These are phyloP conservation scores for Trypoxylus dichotomus DNA, from an alignment of 1,140 invertebrate genomes.

Conservation along the genomic window DNA sequence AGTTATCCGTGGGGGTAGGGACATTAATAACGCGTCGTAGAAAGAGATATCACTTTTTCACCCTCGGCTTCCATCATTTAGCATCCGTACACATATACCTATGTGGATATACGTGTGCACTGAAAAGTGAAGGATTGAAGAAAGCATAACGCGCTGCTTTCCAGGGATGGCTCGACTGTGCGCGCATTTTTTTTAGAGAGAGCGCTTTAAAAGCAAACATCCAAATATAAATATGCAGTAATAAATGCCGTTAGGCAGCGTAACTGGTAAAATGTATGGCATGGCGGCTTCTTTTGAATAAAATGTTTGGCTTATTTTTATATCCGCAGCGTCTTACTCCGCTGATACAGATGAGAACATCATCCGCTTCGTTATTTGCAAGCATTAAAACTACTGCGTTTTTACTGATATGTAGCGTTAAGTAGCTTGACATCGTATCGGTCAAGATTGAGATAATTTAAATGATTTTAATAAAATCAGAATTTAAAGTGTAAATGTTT, in stretches of 20 bases:
- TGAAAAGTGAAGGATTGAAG: not conserved
- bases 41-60: constrained; percentile 3
- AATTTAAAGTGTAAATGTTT: no score
- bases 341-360: no score
- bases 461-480: no score
- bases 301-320: no score
- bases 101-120: not conserved
- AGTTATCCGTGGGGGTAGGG: not conserved
- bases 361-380: no score
- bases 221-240: not conserved
- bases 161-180: not conserved
- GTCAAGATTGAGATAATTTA: no score
- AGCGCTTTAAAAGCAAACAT: not conserved
- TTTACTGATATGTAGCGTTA: no score
- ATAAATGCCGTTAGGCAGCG: not conserved
- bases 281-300: no score
- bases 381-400: no score
- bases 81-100: not conserved
- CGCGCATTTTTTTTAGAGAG: not conserved
- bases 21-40: not conserved
- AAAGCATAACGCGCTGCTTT: not conserved
- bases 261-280: no score
- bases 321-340: no score
- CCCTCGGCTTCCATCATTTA: not conserved
- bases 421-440: no score